A percentile compares a stretch with the other conserved stretches of the same genome.
Evolutionary conservation across 2,888 invertebrate genomes (phyloP).

Genomic region (Epinotia demarniana): DNA sequence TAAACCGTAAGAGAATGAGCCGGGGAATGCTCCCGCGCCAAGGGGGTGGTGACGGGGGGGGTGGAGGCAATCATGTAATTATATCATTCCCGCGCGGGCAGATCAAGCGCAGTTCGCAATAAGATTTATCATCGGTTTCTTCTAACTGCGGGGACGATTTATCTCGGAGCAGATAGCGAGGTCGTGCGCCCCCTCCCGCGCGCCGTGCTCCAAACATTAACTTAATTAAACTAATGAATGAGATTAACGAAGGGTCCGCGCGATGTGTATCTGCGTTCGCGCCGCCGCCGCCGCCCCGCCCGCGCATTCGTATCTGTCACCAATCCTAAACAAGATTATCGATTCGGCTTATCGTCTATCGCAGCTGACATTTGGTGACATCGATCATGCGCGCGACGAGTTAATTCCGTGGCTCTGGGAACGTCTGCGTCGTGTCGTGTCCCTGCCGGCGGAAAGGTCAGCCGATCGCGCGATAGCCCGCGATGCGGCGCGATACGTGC

Average conservation of each 20-base stretch:
- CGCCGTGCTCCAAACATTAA: slow-evolving; percentile 59
- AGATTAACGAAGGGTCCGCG: slow-evolving; percentile 54
- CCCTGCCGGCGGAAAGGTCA: slow-evolving; percentile 37
- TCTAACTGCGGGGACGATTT: slow-evolving; percentile 58
- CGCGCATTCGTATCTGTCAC: slow-evolving; percentile 53
- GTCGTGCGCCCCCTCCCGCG: slow-evolving; percentile 46
- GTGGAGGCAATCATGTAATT: slow-evolving; percentile 64
- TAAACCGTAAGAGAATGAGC: slow-evolving; percentile 50
- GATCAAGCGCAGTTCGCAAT: slow-evolving; percentile 64
- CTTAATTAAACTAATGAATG: slow-evolving; percentile 70
- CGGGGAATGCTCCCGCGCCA: slow-evolving; percentile 36
- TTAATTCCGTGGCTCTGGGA: slow-evolving; percentile 33
- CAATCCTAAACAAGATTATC: slow-evolving; percentile 44
- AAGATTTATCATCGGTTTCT: slow-evolving; percentile 65
- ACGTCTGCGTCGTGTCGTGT: slow-evolving; percentile 36
- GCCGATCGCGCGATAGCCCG: slow-evolving; percentile 47
- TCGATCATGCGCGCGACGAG: slow-evolving; percentile 44
- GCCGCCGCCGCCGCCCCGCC: slow-evolving; percentile 45
- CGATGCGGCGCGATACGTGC: slow-evolving; percentile 43
- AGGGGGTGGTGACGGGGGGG: slow-evolving; percentile 42
- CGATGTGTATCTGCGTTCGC: slow-evolving; percentile 53
- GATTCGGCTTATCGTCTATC: slow-evolving; percentile 37
- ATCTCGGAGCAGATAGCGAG: slow-evolving; percentile 49
- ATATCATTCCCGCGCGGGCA: slow-evolving; percentile 65
- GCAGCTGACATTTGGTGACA: slow-evolving; percentile 41